Evolutionary conservation across 2,797 vertebrate genomes (phyloP), one percentile per base, ranked within the genome.

Genomic region (Acanthiza pusilla): DNA sequence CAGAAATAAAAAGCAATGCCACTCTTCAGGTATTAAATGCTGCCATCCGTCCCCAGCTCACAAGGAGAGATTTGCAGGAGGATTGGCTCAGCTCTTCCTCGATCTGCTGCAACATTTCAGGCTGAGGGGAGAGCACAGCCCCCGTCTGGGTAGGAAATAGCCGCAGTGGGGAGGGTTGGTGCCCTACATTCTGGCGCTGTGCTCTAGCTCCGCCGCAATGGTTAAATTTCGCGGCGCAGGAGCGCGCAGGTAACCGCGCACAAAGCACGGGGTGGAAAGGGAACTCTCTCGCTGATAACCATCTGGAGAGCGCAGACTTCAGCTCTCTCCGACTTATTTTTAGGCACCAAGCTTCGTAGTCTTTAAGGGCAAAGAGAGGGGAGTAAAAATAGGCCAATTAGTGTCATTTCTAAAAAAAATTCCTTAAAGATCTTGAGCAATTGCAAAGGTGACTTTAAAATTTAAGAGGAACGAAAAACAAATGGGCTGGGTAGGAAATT

Each of bases 371-470:
- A 85, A 93, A 92, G 93, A 92, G 53, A 91, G 88, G 89, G 92
- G 85, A 96, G 83, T 93, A 96, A 96, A 97, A 97, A 97, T 96
- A 96, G 92, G 94, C 92, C 96, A 95, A 95, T 97, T 96, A 97
- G 89, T 66, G 68, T 91, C 61, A 96, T 96, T 97, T 95, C 91
- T 88, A 86, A 95, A 95, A 96, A 95, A 95, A 95, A 94, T 18
- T 94, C 94, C 88, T 96, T 91, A 43, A 96, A 95, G 89, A 96
- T 94, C 94, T 82, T 51, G n/a, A 91, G 95, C 79, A 60, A 84
- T 96, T 91, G 91, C 92, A 88, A 94, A 96, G 94, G 91, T 95
- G 95, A 95, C 94, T 96, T 97, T 94, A 96, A 93, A 96, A 91
- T 95, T 94, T 95, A 88, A 92, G 89, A 86, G 74, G 92, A 86